These are phyloP conservation scores for Gambusia yucatana DNA, from an alignment of 2,797 vertebrate species.

Conservation along the genomic window DNA sequence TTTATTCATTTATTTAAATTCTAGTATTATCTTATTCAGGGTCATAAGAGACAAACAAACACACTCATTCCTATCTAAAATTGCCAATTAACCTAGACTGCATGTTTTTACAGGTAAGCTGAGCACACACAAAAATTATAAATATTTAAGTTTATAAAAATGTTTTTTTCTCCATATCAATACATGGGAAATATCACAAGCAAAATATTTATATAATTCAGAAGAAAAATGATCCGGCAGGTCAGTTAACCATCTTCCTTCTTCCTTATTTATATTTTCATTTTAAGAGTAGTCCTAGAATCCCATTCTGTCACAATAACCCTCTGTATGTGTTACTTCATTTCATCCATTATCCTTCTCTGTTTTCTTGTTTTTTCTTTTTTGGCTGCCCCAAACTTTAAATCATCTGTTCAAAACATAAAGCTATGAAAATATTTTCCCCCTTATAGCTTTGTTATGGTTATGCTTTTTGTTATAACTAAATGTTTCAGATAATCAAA, in stretches of 20 bases:
- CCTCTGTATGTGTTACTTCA: neutral
- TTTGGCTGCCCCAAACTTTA: neutral
- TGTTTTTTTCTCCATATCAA: neutral
- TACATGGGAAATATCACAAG: neutral
- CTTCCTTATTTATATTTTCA: neutral
- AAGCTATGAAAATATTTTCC: neutral
- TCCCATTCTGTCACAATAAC: neutral
- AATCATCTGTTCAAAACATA: neutral
- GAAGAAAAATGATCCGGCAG: neutral
- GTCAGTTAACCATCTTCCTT: neutral
- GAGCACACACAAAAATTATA: neutral
- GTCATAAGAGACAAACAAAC: neutral
- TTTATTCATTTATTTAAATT: conserved; percentile 1
- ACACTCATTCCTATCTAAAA: neutral
- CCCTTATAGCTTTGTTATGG: neutral
- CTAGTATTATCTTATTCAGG: neutral
- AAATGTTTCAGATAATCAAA: neutral
- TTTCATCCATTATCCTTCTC: neutral
- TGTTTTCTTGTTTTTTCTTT: neutral
- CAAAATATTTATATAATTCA: neutral
- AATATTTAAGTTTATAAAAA: neutral
- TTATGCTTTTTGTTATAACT: neutral
- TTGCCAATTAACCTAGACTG: neutral
- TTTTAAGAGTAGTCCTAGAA: neutral
- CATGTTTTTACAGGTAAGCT: neutral